Conservation (phyloP, 2,888 invertebrate genomes). For the Sinotaia quadrata region DNA sequence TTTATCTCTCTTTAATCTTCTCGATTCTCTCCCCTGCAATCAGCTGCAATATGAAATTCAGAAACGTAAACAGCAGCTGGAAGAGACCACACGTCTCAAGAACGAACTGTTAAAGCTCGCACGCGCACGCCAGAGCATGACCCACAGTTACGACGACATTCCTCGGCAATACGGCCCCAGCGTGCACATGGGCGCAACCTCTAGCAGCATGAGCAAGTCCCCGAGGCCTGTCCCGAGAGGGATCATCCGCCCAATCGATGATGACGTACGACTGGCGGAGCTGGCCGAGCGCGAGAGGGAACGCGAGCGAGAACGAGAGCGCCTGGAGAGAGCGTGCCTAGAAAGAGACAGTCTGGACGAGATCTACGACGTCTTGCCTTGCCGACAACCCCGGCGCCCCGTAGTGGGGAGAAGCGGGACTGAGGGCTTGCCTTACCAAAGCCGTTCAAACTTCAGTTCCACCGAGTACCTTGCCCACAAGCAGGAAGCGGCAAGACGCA, state of each 20-base stretch:
- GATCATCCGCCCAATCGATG: conserved; percentile 70
- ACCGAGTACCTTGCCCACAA: conserved; percentile 71
- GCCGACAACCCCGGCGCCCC: background rate
- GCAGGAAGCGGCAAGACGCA: conserved; percentile 55
- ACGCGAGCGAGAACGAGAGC: conserved; percentile 13
- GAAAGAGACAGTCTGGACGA: conserved; percentile 36
- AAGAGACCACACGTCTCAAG: conserved; percentile 75
- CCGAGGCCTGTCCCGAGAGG: conserved; percentile 46
- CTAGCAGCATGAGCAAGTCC: conserved; percentile 4
- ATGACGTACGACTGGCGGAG: conserved; percentile 51
- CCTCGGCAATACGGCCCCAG: conserved; percentile 43
- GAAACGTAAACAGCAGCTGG: conserved; percentile 77
- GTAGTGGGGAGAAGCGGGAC: background rate
- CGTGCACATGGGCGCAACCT: background rate
- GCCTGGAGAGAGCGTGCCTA: conserved; percentile 16
- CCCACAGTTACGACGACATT: conserved; percentile 65
- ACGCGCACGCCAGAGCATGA: conserved; percentile 56
- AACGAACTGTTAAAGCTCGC: conserved; percentile 73
- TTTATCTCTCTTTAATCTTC: too few relatives aligned
- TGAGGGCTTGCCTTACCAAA: conserved; percentile 9
- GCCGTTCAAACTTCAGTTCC: conserved; percentile 58
- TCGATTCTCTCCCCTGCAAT: background rate
- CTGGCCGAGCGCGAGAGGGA: conserved; percentile 29
- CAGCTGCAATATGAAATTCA: conserved; percentile 78
- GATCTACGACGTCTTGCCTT: conserved; percentile 35